Conservation (phyloP, 2,113 vertebrate genomes). For the Phrynosoma platyrhinos region DNA sequence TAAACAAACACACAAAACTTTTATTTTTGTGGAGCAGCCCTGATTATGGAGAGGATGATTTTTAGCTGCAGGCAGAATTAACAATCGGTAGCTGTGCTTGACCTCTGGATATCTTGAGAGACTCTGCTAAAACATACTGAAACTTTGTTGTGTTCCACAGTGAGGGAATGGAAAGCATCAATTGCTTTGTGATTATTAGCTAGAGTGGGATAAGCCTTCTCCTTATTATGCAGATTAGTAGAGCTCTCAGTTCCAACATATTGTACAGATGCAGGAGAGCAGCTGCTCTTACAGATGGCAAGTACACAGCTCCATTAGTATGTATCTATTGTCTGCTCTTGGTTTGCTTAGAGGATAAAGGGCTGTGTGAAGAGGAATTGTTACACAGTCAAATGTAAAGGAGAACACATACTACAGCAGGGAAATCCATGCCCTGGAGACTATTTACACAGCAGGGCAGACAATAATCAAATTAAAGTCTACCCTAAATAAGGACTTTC, state of each 20-base stretch:
- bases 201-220: conserved; percentile 98
- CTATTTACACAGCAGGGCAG: conserved; percentile 81
- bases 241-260: conserved; percentile 97
- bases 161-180: conserved; percentile 98
- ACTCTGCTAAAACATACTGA: conserved; percentile 80
- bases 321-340: conserved; percentile 99
- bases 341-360: conserved; percentile 89
- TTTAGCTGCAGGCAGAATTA: conserved; percentile 83
- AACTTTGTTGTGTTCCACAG: conserved; percentile 84
- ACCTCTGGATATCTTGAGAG: conserved; percentile 83
- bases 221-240: conserved; percentile 99
- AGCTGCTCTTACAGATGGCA: conserved; percentile 99
- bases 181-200: conserved; percentile 98
- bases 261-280: conserved; percentile 99
- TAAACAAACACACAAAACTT: conserved; percentile 45
- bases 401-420: conserved; percentile 56
- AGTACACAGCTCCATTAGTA: conserved; percentile 99
- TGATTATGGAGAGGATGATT: conserved; percentile 75
- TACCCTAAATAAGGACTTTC: conserved; percentile 82
- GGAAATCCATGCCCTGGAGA: conserved; percentile 77
- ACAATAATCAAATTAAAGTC: conserved; percentile 81
- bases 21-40: conserved; percentile 78
- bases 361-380: conserved; percentile 89
- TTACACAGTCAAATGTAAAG: conserved; percentile 84
- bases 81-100: conserved; percentile 80